A percentile compares a stretch with the other conserved stretches of the same genome.
phyloP scores from a whole-genome alignment of 2,113 vertebrate species.

The Microcebus tavaratra region DNA sequence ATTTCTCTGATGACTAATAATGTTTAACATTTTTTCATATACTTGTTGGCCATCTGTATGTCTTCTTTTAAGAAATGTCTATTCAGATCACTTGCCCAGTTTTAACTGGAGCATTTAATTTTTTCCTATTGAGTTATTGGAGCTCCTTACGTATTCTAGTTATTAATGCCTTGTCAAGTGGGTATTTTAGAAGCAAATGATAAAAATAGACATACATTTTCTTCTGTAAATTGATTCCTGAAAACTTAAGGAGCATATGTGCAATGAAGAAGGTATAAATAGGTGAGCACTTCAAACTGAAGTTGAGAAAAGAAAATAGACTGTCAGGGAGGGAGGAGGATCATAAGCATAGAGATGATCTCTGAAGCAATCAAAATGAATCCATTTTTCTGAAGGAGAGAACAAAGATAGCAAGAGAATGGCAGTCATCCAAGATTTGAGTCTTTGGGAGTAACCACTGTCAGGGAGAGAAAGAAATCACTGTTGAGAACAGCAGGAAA shows the following conservation, averaged over 20 bases:
- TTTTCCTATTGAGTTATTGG: too few relatives aligned
- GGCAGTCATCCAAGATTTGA: neutral
- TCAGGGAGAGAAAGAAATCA: slow-evolving; percentile 13
- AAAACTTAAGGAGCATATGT: neutral
- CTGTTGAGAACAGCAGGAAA: neutral
- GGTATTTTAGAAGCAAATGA: neutral
- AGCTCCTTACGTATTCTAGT: too few relatives aligned
- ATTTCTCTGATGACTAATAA: too few relatives aligned
- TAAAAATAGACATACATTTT: slow-evolving; percentile 10
- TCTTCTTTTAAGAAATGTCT: too few relatives aligned
- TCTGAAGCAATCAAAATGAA: neutral
- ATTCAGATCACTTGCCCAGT: too few relatives aligned
- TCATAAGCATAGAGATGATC: neutral
- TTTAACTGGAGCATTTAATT: too few relatives aligned
- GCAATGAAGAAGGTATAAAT: neutral
- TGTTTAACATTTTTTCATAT: too few relatives aligned
- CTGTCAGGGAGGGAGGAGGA: neutral
- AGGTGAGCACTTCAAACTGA: neutral
- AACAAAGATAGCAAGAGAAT: neutral
- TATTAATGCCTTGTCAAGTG: too few relatives aligned
- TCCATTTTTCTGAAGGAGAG: neutral
- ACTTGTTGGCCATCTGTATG: too few relatives aligned
- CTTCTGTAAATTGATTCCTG: neutral
- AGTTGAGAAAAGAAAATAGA: neutral
- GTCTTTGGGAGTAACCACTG: neutral